Evolutionary conservation across 2,888 invertebrate species (phyloP).

Genomic region (Ecdyonurus torrentis): DNA sequence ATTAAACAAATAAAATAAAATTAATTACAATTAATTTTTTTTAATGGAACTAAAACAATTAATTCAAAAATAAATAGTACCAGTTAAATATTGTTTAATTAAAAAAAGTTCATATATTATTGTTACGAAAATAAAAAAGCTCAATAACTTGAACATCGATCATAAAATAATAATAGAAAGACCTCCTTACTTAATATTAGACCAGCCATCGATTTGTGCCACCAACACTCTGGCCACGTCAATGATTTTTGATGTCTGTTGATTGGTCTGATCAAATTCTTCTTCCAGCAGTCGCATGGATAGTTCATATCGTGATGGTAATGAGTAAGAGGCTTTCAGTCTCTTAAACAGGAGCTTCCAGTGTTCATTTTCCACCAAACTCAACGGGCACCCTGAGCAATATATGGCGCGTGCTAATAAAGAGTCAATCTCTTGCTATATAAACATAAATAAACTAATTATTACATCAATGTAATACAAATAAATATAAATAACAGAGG

Average conservation of each 20-base stretch:
- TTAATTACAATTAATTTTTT: too few relatives aligned
- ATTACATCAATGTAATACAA: too few relatives aligned
- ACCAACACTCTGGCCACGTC: not conserved
- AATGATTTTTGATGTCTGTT: not conserved
- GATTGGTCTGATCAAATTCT: not conserved
- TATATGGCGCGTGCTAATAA: not conserved
- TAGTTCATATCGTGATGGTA: not conserved
- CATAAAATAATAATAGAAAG: too few relatives aligned
- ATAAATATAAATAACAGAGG: too few relatives aligned
- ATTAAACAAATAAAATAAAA: too few relatives aligned
- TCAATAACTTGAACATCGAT: too few relatives aligned
- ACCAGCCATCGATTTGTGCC: not conserved
- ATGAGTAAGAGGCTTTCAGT: not conserved
- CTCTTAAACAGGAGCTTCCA: not conserved
- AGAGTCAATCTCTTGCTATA: not conserved
- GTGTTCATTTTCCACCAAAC: not conserved
- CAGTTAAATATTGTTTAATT: too few relatives aligned
- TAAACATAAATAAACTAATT: too few relatives aligned
- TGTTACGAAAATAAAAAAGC: too few relatives aligned
- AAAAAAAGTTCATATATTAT: too few relatives aligned
- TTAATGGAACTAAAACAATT: too few relatives aligned
- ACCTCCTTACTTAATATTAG: not conserved
- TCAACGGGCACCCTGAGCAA: not conserved
- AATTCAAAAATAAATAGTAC: too few relatives aligned
- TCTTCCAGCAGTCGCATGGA: not conserved